Evolutionary conservation across 1,140 invertebrate species (phyloP).

Genomic region (Berghia stephanieae): DNA sequence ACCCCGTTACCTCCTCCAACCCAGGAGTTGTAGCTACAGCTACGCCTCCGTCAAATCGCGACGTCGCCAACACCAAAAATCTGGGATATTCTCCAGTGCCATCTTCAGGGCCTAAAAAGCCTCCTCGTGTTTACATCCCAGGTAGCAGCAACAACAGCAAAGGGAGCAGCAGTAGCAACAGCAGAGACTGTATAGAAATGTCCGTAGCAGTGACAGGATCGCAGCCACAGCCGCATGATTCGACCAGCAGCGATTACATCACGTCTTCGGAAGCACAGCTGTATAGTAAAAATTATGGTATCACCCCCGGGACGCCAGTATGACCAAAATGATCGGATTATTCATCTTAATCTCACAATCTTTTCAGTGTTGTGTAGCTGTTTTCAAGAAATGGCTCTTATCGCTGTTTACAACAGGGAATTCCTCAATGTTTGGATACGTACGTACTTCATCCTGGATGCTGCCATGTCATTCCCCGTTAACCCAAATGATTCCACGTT

Average conservation of each 20-base stretch:
- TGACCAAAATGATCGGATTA: constrained; percentile 19
- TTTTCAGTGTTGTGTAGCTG: background rate
- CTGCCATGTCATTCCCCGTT: no score
- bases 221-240: no score
- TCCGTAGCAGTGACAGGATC: no score
- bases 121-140: constrained; percentile 48
- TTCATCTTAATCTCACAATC: background rate
- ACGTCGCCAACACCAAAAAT: constrained; percentile 35
- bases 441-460: no score
- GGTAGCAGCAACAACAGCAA: no score
- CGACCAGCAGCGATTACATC: constrained; percentile 35
- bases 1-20: constrained; percentile 32
- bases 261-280: constrained; percentile 25
- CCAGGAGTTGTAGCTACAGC: no score
- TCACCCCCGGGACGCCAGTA: constrained; percentile 39
- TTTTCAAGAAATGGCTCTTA: background rate
- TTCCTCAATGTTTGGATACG: no score
- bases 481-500: no score
- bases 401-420: background rate
- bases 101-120: constrained; percentile 43
- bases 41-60: constrained; percentile 29
- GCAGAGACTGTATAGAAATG: no score
- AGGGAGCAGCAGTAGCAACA: no score
- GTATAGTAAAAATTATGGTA: constrained; percentile 32
- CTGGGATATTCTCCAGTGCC: constrained; percentile 37